A percentile compares a stretch with the other conserved stretches of the same genome.
phyloP scores from a whole-genome alignment of 2,797 vertebrate species.

The Gymnocypris eckloni region DNA sequence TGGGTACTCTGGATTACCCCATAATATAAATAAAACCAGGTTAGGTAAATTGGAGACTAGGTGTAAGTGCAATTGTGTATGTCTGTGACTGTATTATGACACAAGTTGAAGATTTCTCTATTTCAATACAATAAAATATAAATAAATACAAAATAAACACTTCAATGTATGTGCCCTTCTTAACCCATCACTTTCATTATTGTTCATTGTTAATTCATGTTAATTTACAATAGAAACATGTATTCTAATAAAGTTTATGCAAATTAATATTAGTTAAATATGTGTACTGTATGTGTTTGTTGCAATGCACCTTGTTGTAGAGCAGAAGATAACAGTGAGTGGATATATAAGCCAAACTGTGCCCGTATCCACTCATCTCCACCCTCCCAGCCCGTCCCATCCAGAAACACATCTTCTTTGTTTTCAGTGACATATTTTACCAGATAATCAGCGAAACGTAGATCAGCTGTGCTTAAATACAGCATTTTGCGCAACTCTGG shows the following conservation, averaged over 20 bases:
- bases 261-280: not conserved
- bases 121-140: not conserved
- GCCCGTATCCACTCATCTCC: slow-evolving; percentile 98
- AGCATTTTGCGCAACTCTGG: slow-evolving; percentile 89
- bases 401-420: slow-evolving; percentile 94
- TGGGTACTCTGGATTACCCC: not conserved
- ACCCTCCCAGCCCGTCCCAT: slow-evolving; percentile 98
- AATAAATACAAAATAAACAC: not conserved
- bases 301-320: slow-evolving; percentile 83
- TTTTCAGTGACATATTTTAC: slow-evolving; percentile 96
- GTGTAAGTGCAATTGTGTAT: not conserved
- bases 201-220: not conserved
- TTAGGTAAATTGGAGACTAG: not conserved
- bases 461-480: slow-evolving; percentile 91
- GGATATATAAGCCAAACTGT: slow-evolving; percentile 92
- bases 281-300: not conserved
- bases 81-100: not conserved
- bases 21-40: not conserved
- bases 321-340: slow-evolving; percentile 88
- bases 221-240: not conserved
- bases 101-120: not conserved
- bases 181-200: not conserved
- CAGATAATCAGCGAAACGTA: slow-evolving; percentile 93
- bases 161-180: not conserved
- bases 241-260: not conserved